phyloP scores from a whole-genome alignment of 92 coral and sea anemone species.

The Zoanthus sociatus region DNA sequence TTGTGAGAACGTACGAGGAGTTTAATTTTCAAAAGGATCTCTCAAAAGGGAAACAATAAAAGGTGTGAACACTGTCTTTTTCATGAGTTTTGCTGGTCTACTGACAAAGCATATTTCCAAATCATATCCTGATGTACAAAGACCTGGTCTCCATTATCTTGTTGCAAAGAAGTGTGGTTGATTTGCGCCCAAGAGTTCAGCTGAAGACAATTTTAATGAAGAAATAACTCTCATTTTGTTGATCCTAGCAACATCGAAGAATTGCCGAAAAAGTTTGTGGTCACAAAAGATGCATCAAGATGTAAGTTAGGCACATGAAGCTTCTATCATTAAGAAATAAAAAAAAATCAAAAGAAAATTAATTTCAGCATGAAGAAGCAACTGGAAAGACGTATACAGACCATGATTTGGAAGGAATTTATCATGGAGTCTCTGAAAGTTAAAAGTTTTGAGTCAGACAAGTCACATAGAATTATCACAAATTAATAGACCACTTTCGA shows the following conservation, averaged over 20 bases:
- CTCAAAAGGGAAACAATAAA: conserved; percentile 21
- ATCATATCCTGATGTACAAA: conserved; percentile 56
- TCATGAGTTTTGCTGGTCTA: conserved; percentile 50
- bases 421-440: no score
- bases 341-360: no score
- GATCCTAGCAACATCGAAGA: not conserved
- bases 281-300: conserved; percentile 8
- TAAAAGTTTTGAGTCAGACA: no score
- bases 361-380: no score
- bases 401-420: no score
- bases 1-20: conserved; percentile 57
- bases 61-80: conserved; percentile 42
- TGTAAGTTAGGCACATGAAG: not conserved
- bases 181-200: conserved; percentile 66
- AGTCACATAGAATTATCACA: no score
- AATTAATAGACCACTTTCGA: no score
- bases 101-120: conserved; percentile 41
- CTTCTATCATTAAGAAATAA: no score
- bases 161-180: conserved; percentile 57
- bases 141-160: conserved; percentile 52
- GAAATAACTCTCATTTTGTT: conserved; percentile 41
- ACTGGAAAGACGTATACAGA: no score
- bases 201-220: conserved; percentile 36
- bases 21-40: conserved; percentile 52
- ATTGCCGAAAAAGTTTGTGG: conserved; percentile 43